Conservation (phyloP, 2,797 vertebrate species). For the Diplodus puntazzo region DNA sequence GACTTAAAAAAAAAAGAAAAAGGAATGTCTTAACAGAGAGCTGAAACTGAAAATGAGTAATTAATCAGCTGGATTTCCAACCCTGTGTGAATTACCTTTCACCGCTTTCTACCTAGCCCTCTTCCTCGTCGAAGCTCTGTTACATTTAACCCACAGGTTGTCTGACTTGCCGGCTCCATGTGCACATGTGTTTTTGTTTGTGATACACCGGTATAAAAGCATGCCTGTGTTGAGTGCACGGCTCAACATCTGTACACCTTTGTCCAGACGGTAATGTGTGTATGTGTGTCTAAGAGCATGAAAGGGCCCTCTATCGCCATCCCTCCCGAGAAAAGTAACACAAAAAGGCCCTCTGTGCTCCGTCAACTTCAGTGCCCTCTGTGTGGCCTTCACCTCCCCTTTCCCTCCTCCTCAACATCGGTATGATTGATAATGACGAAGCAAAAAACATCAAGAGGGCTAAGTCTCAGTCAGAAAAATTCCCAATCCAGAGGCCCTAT, state of each 20-base stretch:
- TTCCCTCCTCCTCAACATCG: conserved; percentile 16
- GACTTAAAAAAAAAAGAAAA: background rate
- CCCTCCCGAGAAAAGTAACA: conserved; percentile 59
- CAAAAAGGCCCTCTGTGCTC: conserved; percentile 76
- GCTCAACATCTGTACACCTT: conserved; percentile 38
- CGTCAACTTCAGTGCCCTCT: conserved; percentile 58
- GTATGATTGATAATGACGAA: conserved; percentile 35
- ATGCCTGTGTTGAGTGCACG: conserved; percentile 27
- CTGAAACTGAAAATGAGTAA: background rate
- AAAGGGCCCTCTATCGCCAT: conserved; percentile 62
- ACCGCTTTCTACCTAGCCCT: background rate
- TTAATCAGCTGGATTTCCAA: conserved; percentile 27
- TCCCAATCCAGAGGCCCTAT: background rate
- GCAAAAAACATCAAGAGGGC: conserved; percentile 12
- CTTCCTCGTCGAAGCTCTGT: conserved; percentile 1
- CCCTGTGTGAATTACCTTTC: background rate
- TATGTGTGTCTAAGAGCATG: conserved; percentile 54
- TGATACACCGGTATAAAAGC: conserved; percentile 30
- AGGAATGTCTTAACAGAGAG: background rate
- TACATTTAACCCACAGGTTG: conserved; percentile 18
- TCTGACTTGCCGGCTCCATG: conserved; percentile 18
- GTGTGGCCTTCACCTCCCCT: conserved; percentile 35
- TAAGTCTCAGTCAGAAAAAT: conserved; percentile 3
- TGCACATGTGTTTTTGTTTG: conserved; percentile 18
- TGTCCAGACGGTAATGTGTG: conserved; percentile 37